Percentiles rank a stretch among this genome's conserved stretches.
Evolutionary conservation across 2,888 invertebrate species (phyloP).

Genomic region (Ichneumon xanthorius): DNA sequence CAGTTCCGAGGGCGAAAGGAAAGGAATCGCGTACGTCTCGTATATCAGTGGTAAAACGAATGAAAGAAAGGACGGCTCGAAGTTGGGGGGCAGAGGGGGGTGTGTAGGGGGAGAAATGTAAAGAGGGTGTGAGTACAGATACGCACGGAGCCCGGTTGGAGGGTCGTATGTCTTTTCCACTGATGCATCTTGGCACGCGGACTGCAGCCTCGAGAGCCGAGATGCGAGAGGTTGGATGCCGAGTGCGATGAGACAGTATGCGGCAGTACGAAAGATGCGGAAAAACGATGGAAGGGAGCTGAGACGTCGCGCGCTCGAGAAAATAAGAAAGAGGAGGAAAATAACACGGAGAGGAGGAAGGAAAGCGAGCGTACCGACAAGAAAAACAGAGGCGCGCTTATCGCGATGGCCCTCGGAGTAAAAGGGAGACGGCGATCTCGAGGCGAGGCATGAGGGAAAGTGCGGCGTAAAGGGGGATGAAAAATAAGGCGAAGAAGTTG

Average conservation of each 20-base stretch:
- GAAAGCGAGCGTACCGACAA: slow-evolving; percentile 18
- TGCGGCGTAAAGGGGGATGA: not conserved
- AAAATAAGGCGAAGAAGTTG: slow-evolving; percentile 27
- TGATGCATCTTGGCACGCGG: slow-evolving; percentile 67
- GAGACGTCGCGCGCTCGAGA: not conserved
- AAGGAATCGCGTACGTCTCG: slow-evolving; percentile 48
- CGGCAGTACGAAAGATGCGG: slow-evolving; percentile 4
- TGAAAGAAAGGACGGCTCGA: slow-evolving; percentile 28
- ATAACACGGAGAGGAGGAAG: slow-evolving; percentile 1
- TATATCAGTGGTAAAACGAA: slow-evolving; percentile 52
- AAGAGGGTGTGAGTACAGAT: slow-evolving; percentile 55
- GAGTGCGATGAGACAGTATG: slow-evolving; percentile 18
- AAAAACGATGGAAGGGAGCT: slow-evolving; percentile 33
- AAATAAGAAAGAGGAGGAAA: slow-evolving; percentile 8
- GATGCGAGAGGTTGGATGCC: slow-evolving; percentile 10
- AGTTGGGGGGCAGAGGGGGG: slow-evolving; percentile 17
- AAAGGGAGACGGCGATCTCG: not conserved
- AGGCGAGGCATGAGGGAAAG: slow-evolving; percentile 1
- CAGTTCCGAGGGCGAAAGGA: slow-evolving; percentile 14
- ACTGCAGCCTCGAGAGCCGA: slow-evolving; percentile 40
- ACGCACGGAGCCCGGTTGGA: slow-evolving; percentile 40
- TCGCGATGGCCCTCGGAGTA: not conserved
- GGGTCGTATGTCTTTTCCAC: slow-evolving; percentile 66
- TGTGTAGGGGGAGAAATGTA: slow-evolving; percentile 46
- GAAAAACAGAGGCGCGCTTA: slow-evolving; percentile 6